Evolutionary conservation across 1,140 invertebrate genomes (phyloP), one percentile per base, ranked within the genome.

Genomic region (Bombus cullumanus): DNA sequence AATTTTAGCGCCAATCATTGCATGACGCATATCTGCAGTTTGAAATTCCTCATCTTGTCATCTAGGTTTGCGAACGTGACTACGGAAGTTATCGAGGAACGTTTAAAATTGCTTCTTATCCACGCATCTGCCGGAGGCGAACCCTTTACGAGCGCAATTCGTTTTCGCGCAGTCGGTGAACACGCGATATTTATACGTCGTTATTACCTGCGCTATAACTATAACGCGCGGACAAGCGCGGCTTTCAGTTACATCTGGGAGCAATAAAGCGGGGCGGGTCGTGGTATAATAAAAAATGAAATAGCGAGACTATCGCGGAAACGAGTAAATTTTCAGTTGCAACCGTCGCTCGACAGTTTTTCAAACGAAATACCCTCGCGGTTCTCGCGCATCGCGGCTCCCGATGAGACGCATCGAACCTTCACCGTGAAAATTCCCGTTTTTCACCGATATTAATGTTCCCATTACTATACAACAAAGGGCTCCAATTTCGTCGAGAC

Each of bases 211-310:
- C 22, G 34, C 62, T 57, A 39, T 62, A 31, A 39, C 66, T 47
- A 68, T 47, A 10, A 31, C 53, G 66, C 76, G 66, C 53, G 73
- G 74, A 83, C 81, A 76, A 77, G 62, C 73, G 43, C 31, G 64
- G 82, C 76, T 72, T 80, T 84, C 76, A 84, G 76, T 84, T 72
- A 84, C 83, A 84, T 84, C 83, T 84, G 83, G 83, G 76, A 80
- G 76, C 69, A 84, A 84, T 84, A 84, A 84, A 79, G 31, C 66
- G 43, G 31, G 25, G 4, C 31, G 39, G 41, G 41, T 47, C 25
- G 53, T 68, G 53, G 43, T 37, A 59, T 80, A 80, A 79, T 79
- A 84, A 84, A 79, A 84, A 84, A 84, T 84, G 83, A 79, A 84
- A 84, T 84, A 84, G 68, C 43, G 76, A 4, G 39, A 72, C 68